Evolutionary conservation across 2,113 vertebrate genomes (phyloP).

Genomic region (Dipodomys spectabilis): DNA sequence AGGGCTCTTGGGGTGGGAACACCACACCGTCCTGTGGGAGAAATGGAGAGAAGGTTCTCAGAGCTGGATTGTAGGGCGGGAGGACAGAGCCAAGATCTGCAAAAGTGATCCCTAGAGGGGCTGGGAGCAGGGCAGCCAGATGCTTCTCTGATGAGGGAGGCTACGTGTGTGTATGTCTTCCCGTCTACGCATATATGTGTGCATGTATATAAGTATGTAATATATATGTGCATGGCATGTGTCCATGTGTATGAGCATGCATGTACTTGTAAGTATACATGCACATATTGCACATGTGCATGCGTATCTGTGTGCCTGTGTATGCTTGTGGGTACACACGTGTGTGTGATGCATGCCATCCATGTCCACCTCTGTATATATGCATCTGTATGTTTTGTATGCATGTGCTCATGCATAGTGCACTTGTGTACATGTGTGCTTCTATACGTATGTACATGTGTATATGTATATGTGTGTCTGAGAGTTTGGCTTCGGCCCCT

Average conservation of each 20-base stretch:
- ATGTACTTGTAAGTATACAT: neutral
- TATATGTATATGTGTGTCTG: neutral
- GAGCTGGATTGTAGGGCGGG: neutral
- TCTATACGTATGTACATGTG: too few relatives aligned
- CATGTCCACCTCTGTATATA: too few relatives aligned
- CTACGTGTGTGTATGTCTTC: neutral
- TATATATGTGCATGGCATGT: neutral
- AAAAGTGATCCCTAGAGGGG: neutral
- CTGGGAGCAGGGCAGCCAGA: neutral
- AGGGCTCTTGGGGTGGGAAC: neutral
- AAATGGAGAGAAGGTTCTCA: neutral
- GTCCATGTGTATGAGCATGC: neutral
- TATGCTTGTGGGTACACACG: neutral
- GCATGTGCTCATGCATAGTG: too few relatives aligned
- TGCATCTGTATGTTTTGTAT: too few relatives aligned
- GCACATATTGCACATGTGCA: neutral
- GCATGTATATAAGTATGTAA: neutral
- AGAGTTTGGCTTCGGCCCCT: constrained; percentile 31
- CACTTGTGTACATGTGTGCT: too few relatives aligned
- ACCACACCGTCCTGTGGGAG: neutral
- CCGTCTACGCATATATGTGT: neutral
- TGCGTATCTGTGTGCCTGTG: neutral
- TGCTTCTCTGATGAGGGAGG: too few relatives aligned
- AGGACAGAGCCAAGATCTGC: neutral
- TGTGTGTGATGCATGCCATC: neutral